Percentiles rank a stretch among this genome's conserved stretches.
Conservation (phyloP, 1,140 invertebrate genomes). For the Caenorhabditis remanei region DNA sequence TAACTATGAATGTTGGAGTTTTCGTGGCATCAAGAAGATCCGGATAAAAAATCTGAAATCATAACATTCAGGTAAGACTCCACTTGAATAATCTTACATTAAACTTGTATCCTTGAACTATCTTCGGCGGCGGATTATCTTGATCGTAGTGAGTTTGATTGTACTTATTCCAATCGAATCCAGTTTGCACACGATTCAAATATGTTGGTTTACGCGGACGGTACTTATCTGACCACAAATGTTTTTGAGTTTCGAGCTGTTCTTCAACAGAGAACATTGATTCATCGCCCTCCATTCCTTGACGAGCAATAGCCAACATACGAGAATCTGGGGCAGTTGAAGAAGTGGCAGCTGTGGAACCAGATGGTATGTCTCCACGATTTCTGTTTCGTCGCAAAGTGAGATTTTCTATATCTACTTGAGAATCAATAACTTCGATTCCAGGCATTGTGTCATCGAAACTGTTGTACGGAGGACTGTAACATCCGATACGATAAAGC, state of each 20-base stretch:
- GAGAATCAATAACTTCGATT: conserved; percentile 85
- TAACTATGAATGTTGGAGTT: conserved; percentile 92
- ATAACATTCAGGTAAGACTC: not conserved
- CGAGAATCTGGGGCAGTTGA: not conserved
- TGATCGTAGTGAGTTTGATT: conserved; percentile 98
- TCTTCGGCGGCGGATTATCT: conserved; percentile 99
- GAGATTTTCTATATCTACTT: conserved; percentile 84
- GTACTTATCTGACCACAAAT: conserved; percentile 98
- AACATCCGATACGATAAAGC: conserved; percentile 86
- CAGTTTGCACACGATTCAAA: conserved; percentile 89
- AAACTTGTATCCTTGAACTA: conserved; percentile 99
- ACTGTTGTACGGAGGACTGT: conserved; percentile 86
- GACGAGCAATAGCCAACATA: conserved; percentile 72
- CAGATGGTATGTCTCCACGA: conserved; percentile 28
- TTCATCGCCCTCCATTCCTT: conserved; percentile 83
- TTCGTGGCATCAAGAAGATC: conserved; percentile 95
- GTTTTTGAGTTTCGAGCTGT: conserved; percentile 80
- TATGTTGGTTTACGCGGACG: conserved; percentile 95
- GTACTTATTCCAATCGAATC: conserved; percentile 99
- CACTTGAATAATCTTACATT: conserved; percentile 82
- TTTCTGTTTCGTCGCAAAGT: conserved; percentile 53
- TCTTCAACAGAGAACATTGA: conserved; percentile 91
- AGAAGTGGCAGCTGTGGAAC: not conserved
- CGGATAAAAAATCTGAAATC: conserved; percentile 91
- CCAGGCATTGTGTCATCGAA: conserved; percentile 86